Conservation (phyloP, 2,113 vertebrate genomes). For the Pelvicachromis taeniatus region DNA sequence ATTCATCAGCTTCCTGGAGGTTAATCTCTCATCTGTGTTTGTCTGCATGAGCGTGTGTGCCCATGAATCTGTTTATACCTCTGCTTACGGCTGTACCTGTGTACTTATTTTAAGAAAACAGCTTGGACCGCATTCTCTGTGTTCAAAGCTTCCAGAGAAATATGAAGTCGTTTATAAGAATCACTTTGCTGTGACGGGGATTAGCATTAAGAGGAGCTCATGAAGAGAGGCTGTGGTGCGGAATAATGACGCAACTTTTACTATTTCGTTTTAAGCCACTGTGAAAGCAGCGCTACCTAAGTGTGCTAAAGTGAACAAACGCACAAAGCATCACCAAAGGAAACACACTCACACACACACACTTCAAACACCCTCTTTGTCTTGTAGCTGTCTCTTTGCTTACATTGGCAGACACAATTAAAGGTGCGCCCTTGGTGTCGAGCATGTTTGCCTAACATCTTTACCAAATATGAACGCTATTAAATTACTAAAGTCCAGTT, state of each 20-base stretch:
- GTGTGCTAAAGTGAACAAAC: background rate
- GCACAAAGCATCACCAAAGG: background rate
- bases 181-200: background rate
- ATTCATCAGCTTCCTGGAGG: background rate
- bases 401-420: background rate
- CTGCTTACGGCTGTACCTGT: background rate
- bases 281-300: background rate
- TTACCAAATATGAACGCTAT: slow-evolving; percentile 25
- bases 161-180: background rate
- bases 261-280: background rate
- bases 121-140: background rate
- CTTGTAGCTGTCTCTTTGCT: background rate
- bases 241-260: background rate
- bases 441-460: background rate
- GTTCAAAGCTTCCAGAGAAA: background rate
- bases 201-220: slow-evolving; percentile 6
- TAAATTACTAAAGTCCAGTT: background rate
- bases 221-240: background rate
- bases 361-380: background rate
- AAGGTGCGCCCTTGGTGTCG: background rate
- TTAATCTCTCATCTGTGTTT: background rate
- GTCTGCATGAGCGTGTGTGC: background rate
- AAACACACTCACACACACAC: background rate
- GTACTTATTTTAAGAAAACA: slow-evolving; percentile 14
- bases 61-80: background rate